Conservation (phyloP, 1,140 invertebrate genomes). For the Anthonomus grandis region DNA sequence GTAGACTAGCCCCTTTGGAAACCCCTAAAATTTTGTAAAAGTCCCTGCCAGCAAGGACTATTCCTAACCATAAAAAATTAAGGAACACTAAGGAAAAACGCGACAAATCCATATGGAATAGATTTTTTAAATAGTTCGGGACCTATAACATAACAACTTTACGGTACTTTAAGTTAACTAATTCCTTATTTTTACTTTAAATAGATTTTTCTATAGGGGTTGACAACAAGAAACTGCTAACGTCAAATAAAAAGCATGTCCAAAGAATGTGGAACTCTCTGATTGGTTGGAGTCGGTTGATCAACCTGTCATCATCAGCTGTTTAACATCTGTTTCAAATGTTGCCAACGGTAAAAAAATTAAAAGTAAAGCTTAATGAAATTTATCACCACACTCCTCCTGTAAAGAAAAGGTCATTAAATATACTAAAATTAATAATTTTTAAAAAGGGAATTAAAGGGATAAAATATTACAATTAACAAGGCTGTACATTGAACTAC, state of each 20-base stretch:
- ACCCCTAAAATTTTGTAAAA: slow-evolving; percentile 95
- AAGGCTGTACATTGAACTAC: no score
- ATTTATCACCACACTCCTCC: no score
- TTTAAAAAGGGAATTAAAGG: no score
- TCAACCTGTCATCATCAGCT: not conserved
- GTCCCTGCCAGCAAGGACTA: slow-evolving; percentile 67
- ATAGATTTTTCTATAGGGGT: not conserved
- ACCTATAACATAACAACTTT: slow-evolving; percentile 10
- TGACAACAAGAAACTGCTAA: not conserved
- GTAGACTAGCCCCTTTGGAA: slow-evolving; percentile 74
- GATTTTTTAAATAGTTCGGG: not conserved
- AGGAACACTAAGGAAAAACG: slow-evolving; percentile 8
- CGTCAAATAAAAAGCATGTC: slow-evolving; percentile 19
- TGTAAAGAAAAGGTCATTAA: no score
- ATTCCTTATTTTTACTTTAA: not conserved
- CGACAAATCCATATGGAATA: slow-evolving; percentile 9
- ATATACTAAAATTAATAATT: no score
- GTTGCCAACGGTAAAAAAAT: not conserved
- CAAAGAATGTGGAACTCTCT: slow-evolving; percentile 37
- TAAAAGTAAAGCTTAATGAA: no score
- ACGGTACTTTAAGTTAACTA: slow-evolving; percentile 16
- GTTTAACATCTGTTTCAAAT: not conserved
- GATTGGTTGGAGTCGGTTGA: slow-evolving; percentile 31
- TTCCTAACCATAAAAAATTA: slow-evolving; percentile 8
- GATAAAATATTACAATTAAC: no score